Evolutionary conservation across 2,113 vertebrate genomes (phyloP).

Genomic region (Boulengerochromis microlepis): DNA sequence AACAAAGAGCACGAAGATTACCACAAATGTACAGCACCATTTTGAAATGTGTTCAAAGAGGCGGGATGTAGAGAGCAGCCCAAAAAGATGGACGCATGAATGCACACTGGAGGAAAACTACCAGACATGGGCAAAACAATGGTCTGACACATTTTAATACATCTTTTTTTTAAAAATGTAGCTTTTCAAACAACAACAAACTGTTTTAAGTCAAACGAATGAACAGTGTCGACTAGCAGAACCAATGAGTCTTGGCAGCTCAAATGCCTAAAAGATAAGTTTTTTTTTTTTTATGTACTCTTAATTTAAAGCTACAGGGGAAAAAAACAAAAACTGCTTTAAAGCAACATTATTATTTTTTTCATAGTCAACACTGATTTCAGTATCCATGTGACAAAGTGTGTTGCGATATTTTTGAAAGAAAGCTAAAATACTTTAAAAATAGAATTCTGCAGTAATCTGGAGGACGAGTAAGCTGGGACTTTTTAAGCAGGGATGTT

Average conservation of each 20-base stretch:
- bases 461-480: background rate
- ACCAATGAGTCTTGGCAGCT: background rate
- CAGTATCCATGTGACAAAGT: background rate
- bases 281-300: background rate
- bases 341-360: background rate
- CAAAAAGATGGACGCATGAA: background rate
- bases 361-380: background rate
- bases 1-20: background rate
- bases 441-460: background rate
- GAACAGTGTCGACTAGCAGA: background rate
- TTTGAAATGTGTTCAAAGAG: background rate
- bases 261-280: background rate
- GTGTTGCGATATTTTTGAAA: fast-evolving
- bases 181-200: background rate
- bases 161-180: background rate
- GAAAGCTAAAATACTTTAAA: background rate
- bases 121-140: background rate
- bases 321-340: background rate
- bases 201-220: background rate
- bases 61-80: background rate
- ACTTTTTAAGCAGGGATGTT: background rate
- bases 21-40: background rate
- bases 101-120: background rate
- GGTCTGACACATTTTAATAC: background rate
- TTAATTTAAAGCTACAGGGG: background rate